These are phyloP conservation scores for Tipula unca DNA, from an alignment of 2,888 invertebrate species.

Conservation along the genomic window DNA sequence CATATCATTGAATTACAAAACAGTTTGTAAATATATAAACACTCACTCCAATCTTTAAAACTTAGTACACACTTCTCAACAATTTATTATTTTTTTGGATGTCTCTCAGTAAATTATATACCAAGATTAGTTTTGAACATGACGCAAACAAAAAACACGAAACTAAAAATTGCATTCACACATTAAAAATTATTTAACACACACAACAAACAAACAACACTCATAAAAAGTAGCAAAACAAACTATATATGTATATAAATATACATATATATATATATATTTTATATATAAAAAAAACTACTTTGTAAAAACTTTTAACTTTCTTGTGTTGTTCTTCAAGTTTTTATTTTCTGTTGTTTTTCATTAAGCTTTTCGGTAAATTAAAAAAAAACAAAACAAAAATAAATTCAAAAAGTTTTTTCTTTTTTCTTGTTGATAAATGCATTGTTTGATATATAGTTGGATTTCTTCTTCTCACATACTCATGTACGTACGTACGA, in stretches of 20 bases:
- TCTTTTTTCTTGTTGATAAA: background rate
- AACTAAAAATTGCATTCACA: background rate
- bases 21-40: no score
- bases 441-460: background rate
- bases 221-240: background rate
- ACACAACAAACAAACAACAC: background rate
- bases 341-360: background rate
- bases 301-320: background rate
- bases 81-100: background rate
- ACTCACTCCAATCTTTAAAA: background rate
- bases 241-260: no score
- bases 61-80: background rate
- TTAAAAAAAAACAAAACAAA: background rate
- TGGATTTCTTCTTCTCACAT: background rate
- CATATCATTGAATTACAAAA: no score
- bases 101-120: background rate
- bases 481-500: background rate
- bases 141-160: background rate
- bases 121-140: background rate
- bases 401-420: background rate
- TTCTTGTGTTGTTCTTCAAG: background rate
- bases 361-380: slow-evolving; percentile 14
- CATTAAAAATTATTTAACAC: background rate
- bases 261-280: background rate
- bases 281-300: background rate